Percentiles rank a stretch among this genome's conserved stretches.
Evolutionary conservation across 2,113 vertebrate species (phyloP).

Genomic region (Grantiella picta): DNA sequence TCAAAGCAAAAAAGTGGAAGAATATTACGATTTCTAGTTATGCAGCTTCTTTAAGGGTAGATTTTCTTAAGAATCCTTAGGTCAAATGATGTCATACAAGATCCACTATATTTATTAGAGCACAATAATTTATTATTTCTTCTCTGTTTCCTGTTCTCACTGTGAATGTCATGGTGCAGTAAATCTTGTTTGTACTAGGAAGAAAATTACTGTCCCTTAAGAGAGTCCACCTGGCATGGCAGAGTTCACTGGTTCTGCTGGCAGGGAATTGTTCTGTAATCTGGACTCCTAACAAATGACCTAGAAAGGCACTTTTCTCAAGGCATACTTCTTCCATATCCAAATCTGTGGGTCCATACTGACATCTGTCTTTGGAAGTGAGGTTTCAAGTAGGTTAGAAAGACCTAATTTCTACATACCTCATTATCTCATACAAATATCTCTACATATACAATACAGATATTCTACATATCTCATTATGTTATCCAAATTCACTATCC

Average conservation of each 20-base stretch:
- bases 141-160: background rate
- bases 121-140: background rate
- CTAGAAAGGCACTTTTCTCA: background rate
- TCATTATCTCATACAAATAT: background rate
- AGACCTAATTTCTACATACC: too few relatives aligned
- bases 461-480: background rate
- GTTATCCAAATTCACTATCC: background rate
- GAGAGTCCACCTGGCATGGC: background rate
- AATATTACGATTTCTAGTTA: background rate
- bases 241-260: background rate
- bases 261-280: background rate
- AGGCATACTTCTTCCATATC: background rate
- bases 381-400: background rate
- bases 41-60: background rate
- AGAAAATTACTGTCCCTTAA: background rate
- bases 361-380: background rate
- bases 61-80: background rate
- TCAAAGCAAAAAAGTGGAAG: background rate
- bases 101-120: background rate
- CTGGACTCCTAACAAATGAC: background rate
- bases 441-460: too few relatives aligned
- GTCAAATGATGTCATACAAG: background rate
- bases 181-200: background rate
- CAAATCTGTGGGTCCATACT: background rate
- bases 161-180: background rate